phyloP scores from a whole-genome alignment of 1,140 invertebrate species.

The Proales similis region DNA sequence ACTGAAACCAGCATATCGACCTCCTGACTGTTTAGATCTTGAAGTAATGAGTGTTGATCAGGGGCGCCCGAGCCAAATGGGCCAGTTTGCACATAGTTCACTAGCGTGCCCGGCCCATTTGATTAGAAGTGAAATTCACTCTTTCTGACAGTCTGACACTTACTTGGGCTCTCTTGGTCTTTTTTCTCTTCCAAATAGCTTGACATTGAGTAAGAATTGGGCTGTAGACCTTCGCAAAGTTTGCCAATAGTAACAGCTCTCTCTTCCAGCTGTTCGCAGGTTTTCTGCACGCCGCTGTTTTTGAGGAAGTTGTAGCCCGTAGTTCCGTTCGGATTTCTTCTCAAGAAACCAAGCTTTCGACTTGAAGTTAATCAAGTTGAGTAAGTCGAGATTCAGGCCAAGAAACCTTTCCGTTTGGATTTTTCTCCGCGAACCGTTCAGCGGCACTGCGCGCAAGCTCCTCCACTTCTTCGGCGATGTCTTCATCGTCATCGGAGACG shows the following conservation, averaged over 20 bases:
- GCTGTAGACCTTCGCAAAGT: constrained; percentile 68
- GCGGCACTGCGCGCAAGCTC: constrained; percentile 21
- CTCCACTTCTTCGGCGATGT: constrained; percentile 9
- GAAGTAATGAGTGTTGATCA: constrained; percentile 85
- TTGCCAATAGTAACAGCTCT: constrained; percentile 73
- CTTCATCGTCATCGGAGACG: constrained; percentile 8
- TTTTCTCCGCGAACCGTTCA: constrained; percentile 19
- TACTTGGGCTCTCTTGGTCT: constrained; percentile 71
- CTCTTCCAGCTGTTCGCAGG: constrained; percentile 41
- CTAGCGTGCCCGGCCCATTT: no score
- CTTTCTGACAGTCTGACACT: constrained; percentile 8
- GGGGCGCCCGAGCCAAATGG: constrained; percentile 90
- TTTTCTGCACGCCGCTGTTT: constrained; percentile 37
- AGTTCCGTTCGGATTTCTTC: constrained; percentile 70
- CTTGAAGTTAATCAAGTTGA: constrained; percentile 38
- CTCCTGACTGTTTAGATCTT: constrained; percentile 84
- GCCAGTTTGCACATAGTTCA: constrained; percentile 84
- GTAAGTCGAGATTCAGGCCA: neutral
- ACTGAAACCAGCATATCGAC: constrained; percentile 80
- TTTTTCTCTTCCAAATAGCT: constrained; percentile 77
- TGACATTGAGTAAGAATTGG: constrained; percentile 64
- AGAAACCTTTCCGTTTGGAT: neutral
- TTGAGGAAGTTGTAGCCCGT: constrained; percentile 80
- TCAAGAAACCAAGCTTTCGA: constrained; percentile 67
- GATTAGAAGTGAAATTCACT: neutral